These are phyloP conservation scores for Rhaphigaster nebulosa DNA, from an alignment of 2,888 invertebrate species.

Conservation along the genomic window DNA sequence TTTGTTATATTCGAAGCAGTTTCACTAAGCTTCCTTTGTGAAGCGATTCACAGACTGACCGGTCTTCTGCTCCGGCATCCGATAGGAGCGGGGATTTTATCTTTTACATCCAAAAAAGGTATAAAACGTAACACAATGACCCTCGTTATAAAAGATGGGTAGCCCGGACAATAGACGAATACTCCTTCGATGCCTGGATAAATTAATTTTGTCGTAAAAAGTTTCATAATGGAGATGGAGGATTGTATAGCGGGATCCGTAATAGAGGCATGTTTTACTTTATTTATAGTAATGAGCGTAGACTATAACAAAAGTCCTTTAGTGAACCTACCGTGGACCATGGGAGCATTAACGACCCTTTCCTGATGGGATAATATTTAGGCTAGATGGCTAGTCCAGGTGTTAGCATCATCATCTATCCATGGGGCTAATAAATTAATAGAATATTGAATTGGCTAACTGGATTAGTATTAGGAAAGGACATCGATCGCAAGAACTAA, in stretches of 20 bases:
- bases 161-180: neutral
- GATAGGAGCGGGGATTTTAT: constrained; percentile 3
- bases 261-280: constrained; percentile 24
- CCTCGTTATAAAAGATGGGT: neutral
- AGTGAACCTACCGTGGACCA: neutral
- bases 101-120: neutral
- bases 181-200: neutral
- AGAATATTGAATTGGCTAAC: neutral
- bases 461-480: neutral
- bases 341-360: neutral
- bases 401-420: neutral
- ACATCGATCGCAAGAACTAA: neutral
- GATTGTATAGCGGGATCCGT: neutral
- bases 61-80: neutral
- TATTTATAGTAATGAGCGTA: constrained; percentile 4
- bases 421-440: neutral
- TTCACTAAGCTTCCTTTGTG: neutral
- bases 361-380: neutral
- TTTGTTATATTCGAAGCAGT: neutral
- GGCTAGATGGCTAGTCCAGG: neutral
- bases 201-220: constrained; percentile 46
- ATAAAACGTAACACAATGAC: constrained; percentile 2
- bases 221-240: neutral
- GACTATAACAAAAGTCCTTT: constrained; percentile 14
- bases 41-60: neutral